Evolutionary conservation across 1,140 invertebrate genomes (phyloP), one percentile per base, ranked within the genome.

Genomic region (Drosophila insularis): DNA sequence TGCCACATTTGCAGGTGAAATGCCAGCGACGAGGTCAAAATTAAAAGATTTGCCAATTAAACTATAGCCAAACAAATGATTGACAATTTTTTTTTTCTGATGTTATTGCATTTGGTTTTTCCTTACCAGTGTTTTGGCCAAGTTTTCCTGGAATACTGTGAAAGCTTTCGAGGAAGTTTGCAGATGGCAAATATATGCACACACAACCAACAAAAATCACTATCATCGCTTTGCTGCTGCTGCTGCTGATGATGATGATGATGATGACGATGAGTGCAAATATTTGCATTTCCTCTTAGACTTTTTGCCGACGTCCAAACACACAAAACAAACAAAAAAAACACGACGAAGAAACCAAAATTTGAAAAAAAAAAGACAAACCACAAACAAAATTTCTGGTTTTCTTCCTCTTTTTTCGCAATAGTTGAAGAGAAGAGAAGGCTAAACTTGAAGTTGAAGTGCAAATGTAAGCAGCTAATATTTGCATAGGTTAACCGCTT

Each of bases 101-200:
- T 31, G 14, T 39, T 39, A 10, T 13, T 27, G 11, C 13, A 19
- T 11, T 60, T 19, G 11, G 27, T 19, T 23, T 32, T 60, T 62
- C 40, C 2, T 46, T 50, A 4, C 43, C 14, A 2, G 14, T 17
- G 14, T 40, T 62, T 43, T 62, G n/a, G 40, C 13, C n/a, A 68
- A 59, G 59, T 72, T 68, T 72, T 68, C 70, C 70, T 63, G 70
- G 65, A 68, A 72, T 19, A 46, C 35, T 58, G 77, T 71, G 77
- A 85, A 86, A 75, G 81, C 71, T 56, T 69, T 74, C 21, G 68
- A 77, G 82, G 82, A 87, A 81, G 81, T 82, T 86, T 87, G 67
- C 68, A 19, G 53, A 70, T 70, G 31, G 63, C 53, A 50, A 50
- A 50, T 50, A 50, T 3, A 21, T 17, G 31, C 43, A 46, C 14